A percentile compares a stretch with the other conserved stretches of the same genome.
phyloP scores from a whole-genome alignment of 2,113 vertebrate species.

The Etia nguti region DNA sequence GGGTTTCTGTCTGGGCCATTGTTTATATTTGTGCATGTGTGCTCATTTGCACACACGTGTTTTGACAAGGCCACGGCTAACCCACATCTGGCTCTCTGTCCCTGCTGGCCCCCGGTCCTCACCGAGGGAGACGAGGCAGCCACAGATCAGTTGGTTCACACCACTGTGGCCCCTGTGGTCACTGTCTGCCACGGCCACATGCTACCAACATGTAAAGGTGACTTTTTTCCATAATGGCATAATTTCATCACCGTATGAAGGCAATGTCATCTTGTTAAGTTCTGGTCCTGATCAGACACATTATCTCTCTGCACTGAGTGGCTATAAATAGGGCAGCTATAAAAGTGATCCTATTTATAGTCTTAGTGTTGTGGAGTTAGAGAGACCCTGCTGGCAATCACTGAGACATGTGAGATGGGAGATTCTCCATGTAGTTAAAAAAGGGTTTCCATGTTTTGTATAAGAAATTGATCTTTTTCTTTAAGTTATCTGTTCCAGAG shows the following conservation, averaged over 20 bases:
- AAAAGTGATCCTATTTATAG: neutral
- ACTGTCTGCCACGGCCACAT: neutral
- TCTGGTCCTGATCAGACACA: neutral
- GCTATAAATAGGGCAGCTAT: neutral
- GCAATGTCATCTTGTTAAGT: fast-evolving
- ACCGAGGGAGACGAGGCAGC: neutral
- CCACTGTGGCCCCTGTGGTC: neutral
- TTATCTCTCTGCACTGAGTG: neutral
- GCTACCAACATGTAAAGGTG: neutral
- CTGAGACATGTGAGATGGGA: neutral
- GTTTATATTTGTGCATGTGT: neutral
- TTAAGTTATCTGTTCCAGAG: neutral
- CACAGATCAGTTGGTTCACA: neutral
- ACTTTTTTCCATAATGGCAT: neutral
- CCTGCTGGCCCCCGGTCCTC: neutral
- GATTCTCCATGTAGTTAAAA: neutral
- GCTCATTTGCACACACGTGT: neutral
- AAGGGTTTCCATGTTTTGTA: neutral
- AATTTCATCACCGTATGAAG: neutral
- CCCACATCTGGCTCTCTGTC: slow-evolving; percentile 6
- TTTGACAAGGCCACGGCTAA: neutral
- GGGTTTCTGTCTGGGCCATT: neutral
- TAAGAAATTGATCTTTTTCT: neutral
- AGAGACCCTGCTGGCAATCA: neutral
- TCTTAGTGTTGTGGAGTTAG: neutral